phyloP scores from a whole-genome alignment of 2,888 invertebrate genomes.

The Elegia similella region DNA sequence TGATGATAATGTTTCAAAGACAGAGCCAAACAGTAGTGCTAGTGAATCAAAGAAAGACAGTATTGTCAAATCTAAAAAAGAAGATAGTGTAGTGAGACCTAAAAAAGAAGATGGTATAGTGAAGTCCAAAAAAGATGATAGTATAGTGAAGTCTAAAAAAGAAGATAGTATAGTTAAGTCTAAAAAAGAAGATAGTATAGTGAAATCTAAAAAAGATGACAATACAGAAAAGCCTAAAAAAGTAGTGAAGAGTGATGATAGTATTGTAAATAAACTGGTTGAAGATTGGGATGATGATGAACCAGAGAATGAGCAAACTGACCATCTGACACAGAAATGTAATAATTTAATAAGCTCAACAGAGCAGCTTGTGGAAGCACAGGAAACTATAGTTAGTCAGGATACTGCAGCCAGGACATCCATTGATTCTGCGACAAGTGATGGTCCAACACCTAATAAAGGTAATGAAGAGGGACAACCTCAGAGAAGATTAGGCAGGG shows the following conservation, averaged over 20 bases:
- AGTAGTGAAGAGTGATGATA: constrained; percentile 38
- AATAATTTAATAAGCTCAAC: constrained; percentile 32
- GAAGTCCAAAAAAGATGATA: constrained; percentile 20
- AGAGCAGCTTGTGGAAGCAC: constrained; percentile 33
- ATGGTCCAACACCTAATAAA: constrained; percentile 45
- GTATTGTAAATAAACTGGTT: constrained; percentile 76
- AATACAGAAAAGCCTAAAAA: constrained; percentile 19
- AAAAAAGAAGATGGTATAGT: constrained; percentile 27
- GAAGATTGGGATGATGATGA: constrained; percentile 79
- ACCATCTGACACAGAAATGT: constrained; percentile 34
- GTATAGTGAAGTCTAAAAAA: constrained; percentile 21
- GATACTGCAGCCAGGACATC: constrained; percentile 39
- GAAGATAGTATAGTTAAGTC: constrained; percentile 5
- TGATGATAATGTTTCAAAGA: constrained; percentile 23
- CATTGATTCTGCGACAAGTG: constrained; percentile 44
- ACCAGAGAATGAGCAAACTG: constrained; percentile 39
- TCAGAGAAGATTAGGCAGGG: constrained; percentile 69
- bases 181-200: constrained; percentile 26
- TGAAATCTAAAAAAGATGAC: constrained; percentile 21
- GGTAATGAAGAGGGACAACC: constrained; percentile 56
- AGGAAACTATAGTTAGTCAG: constrained; percentile 34
- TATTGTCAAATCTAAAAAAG: constrained; percentile 21
- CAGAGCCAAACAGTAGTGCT: constrained; percentile 29
- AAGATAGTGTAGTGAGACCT: constrained; percentile 3
- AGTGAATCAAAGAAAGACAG: constrained; percentile 25